Percentiles rank a stretch among this genome's conserved stretches.
phyloP scores from a whole-genome alignment of 2,888 invertebrate genomes.

The Acrobasis consociella region DNA sequence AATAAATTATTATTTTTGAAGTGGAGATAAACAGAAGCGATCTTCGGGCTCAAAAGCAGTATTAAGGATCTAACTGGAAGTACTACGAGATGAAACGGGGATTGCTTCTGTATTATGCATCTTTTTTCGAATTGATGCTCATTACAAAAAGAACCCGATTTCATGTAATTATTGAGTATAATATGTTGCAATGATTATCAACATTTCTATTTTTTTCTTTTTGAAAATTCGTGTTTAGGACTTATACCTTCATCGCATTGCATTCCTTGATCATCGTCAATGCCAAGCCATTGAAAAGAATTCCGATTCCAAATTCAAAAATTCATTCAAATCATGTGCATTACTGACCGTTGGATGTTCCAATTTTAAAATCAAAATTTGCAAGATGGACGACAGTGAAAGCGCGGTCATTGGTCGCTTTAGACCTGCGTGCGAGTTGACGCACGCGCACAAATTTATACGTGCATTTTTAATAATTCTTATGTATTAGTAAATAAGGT shows the following conservation, averaged over 20 bases:
- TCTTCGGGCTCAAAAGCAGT: no score
- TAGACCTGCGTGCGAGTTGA: constrained; percentile 69
- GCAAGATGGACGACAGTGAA: constrained; percentile 76
- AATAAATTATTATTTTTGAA: no score
- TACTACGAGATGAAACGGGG: no score
- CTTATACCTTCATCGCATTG: neutral
- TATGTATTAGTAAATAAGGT: constrained; percentile 31
- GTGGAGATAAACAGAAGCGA: no score
- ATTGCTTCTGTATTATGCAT: no score
- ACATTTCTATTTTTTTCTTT: no score
- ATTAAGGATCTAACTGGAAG: no score
- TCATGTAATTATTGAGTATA: no score
- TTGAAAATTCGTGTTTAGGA: no score
- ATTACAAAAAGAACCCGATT: no score
- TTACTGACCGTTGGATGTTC: constrained; percentile 52
- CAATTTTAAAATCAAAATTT: constrained; percentile 69
- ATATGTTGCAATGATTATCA: no score
- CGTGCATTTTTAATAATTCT: constrained; percentile 22
- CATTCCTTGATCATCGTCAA: neutral
- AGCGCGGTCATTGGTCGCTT: constrained; percentile 80
- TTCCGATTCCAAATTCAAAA: constrained; percentile 1
- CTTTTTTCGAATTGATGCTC: no score
- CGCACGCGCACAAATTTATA: constrained; percentile 54
- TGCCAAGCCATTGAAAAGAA: neutral
- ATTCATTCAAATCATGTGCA: constrained; percentile 10